Conservation (phyloP, 1,140 invertebrate genomes). For the Pomacea maculata region DNA sequence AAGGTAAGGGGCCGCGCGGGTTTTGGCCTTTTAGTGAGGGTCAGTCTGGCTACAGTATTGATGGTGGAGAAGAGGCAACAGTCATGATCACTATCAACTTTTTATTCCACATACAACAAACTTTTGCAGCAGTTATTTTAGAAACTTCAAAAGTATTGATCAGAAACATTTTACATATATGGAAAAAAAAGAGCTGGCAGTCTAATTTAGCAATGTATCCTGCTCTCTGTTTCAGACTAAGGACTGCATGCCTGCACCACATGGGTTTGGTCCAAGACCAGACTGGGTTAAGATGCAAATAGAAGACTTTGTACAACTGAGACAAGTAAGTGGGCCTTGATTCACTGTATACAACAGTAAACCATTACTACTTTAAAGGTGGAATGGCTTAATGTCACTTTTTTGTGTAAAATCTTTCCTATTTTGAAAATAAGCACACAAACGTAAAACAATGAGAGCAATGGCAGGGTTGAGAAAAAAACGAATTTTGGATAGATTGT, state of each 20-base stretch:
- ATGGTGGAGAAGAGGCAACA: too few species aligned
- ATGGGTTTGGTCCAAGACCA: constrained; percentile 60
- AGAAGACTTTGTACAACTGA: constrained; percentile 68
- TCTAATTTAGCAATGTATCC: not conserved
- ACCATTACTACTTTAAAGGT: not conserved
- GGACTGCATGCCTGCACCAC: constrained; percentile 66
- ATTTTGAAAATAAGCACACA: too few species aligned
- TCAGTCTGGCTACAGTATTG: too few species aligned
- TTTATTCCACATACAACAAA: too few species aligned
- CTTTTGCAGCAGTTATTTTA: too few species aligned
- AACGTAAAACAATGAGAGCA: too few species aligned
- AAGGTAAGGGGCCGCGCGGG: too few species aligned
- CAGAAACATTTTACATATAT: not conserved
- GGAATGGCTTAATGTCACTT: not conserved
- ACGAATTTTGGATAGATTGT: too few species aligned
- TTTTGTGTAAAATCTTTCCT: not conserved
- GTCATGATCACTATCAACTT: too few species aligned
- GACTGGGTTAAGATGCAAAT: constrained; percentile 70
- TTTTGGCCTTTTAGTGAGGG: too few species aligned
- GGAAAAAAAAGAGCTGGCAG: not conserved
- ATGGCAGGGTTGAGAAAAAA: too few species aligned
- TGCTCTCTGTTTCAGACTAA: constrained; percentile 54
- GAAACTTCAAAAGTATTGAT: not conserved
- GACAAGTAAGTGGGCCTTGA: constrained; percentile 60
- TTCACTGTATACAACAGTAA: not conserved